phyloP scores from a whole-genome alignment of 2,797 vertebrate species.

The Iguana delicatissima region DNA sequence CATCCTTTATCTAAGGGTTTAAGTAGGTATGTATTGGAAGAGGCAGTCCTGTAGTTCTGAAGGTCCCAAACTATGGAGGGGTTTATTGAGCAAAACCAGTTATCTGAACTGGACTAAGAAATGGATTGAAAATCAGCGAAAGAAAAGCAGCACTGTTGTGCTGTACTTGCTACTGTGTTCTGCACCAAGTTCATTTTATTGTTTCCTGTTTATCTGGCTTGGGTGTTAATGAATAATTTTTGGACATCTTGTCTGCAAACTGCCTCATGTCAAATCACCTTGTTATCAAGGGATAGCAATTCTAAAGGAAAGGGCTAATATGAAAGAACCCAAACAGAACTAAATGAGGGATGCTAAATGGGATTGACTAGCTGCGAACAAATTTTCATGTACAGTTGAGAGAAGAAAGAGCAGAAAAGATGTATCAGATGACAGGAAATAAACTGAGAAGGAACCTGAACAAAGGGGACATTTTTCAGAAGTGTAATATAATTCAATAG shows the following conservation, averaged over 20 bases:
- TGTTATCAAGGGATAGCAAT: neutral
- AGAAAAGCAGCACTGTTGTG: neutral
- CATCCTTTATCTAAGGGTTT: neutral
- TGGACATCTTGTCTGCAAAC: neutral
- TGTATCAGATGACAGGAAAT: neutral
- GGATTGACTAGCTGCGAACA: neutral
- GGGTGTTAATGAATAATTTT: neutral
- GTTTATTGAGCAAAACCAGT: neutral
- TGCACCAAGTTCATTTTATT: neutral
- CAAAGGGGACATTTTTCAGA: neutral
- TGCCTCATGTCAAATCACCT: constrained; percentile 4
- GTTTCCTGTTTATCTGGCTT: neutral
- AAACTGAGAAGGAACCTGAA: neutral
- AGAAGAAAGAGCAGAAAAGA: neutral
- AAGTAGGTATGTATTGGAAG: neutral
- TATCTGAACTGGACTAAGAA: neutral
- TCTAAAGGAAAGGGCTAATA: neutral
- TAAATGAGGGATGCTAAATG: neutral
- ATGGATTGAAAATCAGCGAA: neutral
- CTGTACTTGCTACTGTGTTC: too few relatives aligned
- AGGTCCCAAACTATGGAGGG: neutral
- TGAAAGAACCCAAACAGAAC: neutral
- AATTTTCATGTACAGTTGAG: neutral
- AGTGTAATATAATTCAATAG: neutral
- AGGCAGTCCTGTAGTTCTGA: neutral